Conservation (phyloP, 2,888 invertebrate species). For the Habroteleia sp. region DNA sequence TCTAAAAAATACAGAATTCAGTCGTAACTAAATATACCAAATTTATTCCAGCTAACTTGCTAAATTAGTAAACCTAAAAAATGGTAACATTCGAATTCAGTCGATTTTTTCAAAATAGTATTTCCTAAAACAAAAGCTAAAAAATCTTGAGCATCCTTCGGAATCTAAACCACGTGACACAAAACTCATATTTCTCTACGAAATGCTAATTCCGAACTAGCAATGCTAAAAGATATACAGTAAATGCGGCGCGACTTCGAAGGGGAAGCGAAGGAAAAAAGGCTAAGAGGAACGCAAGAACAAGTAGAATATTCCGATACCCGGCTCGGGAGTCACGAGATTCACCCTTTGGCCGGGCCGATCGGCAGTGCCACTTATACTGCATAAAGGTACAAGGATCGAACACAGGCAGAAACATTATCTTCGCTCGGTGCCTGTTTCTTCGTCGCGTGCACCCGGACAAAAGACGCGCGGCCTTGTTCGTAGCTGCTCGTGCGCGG, state of each 20-base stretch:
- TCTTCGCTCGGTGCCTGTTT: constrained; percentile 52
- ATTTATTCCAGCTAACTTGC: too few species aligned
- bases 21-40: too few species aligned
- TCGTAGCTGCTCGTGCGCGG: constrained; percentile 60
- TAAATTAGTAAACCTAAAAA: too few species aligned
- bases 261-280: constrained; percentile 3
- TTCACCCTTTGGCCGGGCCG: constrained; percentile 42
- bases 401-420: constrained; percentile 65
- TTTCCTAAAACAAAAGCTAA: too few species aligned
- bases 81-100: too few species aligned
- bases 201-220: constrained; percentile 9
- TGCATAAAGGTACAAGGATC: constrained; percentile 61
- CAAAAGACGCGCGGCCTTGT: constrained; percentile 65
- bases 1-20: too few species aligned
- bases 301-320: constrained; percentile 29
- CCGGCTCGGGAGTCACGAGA: constrained; percentile 46
- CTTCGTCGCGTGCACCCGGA: constrained; percentile 61
- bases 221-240: background rate
- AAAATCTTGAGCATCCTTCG: too few species aligned
- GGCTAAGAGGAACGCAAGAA: constrained; percentile 16
- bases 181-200: background rate
- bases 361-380: constrained; percentile 56
- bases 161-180: too few species aligned
- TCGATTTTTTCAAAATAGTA: too few species aligned
- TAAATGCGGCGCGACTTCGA: background rate